Percentiles rank a stretch among this genome's conserved stretches.
Conservation (phyloP, 2,797 vertebrate genomes). For the Clangula hyemalis region DNA sequence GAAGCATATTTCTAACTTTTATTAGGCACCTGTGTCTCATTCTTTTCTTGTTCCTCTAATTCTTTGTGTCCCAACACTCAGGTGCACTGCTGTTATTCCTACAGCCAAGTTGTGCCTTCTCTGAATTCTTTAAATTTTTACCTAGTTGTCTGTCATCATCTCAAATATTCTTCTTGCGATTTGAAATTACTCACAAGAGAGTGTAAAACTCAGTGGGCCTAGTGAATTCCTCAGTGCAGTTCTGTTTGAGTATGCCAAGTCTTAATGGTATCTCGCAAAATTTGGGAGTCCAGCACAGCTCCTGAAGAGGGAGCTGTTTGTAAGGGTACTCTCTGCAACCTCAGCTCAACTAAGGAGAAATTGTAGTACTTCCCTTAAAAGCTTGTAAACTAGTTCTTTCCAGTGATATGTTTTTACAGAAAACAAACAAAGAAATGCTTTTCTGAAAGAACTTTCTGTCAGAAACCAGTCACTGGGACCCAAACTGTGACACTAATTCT, state of each 20-base stretch:
- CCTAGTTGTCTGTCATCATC: background rate
- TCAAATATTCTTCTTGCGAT: background rate
- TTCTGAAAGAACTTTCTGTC: background rate
- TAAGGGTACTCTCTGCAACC: background rate
- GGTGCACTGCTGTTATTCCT: background rate
- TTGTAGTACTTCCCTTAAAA: background rate
- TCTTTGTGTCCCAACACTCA: background rate
- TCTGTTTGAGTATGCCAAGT: background rate
- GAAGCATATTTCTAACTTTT: background rate
- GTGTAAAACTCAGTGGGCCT: background rate
- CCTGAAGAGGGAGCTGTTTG: background rate
- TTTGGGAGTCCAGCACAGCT: rapidly evolving
- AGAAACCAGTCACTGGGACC: background rate
- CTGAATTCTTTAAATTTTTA: background rate
- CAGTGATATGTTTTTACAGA: background rate
- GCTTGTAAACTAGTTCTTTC: background rate
- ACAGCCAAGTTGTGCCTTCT: background rate
- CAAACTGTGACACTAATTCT: background rate
- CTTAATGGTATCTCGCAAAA: background rate
- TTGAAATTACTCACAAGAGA: background rate
- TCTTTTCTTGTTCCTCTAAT: background rate
- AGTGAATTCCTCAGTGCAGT: rapidly evolving
- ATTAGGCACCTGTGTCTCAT: background rate
- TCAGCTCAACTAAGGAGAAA: background rate
- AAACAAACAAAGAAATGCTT: background rate